These are phyloP conservation scores for Pterois miles DNA, from an alignment of 2,797 vertebrate genomes.

Conservation along the genomic window DNA sequence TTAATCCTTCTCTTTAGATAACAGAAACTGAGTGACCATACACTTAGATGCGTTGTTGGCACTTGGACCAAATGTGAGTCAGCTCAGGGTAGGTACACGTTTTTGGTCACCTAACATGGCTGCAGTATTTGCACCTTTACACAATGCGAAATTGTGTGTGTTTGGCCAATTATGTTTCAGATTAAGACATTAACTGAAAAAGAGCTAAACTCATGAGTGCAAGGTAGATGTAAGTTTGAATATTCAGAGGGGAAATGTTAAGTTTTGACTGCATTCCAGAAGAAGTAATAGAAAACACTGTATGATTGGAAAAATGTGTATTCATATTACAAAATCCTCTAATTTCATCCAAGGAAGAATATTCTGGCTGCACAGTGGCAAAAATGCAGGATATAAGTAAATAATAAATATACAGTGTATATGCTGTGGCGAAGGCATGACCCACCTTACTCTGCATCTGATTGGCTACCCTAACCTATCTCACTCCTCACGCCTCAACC, in stretches of 20 bases:
- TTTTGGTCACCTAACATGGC: background rate
- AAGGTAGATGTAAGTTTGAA: background rate
- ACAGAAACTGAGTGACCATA: background rate
- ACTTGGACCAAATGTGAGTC: background rate
- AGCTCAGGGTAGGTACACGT: no score
- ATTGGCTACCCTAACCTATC: no score
- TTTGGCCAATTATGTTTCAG: no score
- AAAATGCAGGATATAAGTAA: background rate
- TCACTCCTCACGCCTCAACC: no score
- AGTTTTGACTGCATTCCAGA: background rate
- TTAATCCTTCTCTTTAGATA: constrained; percentile 10
- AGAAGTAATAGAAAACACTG: background rate
- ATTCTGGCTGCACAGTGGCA: background rate
- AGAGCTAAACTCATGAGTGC: background rate
- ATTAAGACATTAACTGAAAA: no score
- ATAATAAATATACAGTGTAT: background rate
- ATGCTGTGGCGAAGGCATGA: background rate
- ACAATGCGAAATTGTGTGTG: background rate
- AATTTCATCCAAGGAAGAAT: background rate
- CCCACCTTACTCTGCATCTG: no score
- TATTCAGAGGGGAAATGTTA: background rate
- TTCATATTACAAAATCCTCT: background rate
- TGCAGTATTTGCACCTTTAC: background rate
- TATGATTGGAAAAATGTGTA: background rate
- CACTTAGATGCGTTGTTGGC: background rate